phyloP scores from a whole-genome alignment of 2,113 vertebrate genomes.

The Corythornis vintsioides region DNA sequence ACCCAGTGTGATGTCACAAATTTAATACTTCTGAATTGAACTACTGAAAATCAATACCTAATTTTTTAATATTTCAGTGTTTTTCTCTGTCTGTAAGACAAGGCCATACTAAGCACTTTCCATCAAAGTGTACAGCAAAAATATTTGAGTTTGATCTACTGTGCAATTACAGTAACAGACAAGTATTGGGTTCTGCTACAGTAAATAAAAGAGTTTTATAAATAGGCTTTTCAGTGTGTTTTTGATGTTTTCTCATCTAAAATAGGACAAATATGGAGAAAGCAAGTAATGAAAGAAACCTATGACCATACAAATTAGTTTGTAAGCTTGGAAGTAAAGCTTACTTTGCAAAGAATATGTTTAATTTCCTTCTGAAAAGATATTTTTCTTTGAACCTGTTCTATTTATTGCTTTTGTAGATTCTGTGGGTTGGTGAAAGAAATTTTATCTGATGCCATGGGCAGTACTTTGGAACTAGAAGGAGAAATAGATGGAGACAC shows the following conservation, averaged over 20 bases:
- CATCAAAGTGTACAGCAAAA: not conserved
- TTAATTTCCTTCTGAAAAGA: not conserved
- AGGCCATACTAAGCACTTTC: not conserved
- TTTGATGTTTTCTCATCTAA: not conserved
- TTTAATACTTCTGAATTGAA: not conserved
- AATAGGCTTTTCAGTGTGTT: not conserved
- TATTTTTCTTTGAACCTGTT: not conserved
- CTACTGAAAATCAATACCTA: not conserved
- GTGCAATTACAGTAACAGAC: not conserved
- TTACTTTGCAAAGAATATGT: not conserved
- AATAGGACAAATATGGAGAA: not conserved
- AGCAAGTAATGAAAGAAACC: not conserved
- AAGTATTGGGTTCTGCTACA: not conserved
- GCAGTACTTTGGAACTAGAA: constrained; percentile 85
- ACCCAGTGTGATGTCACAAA: not conserved
- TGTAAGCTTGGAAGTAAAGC: not conserved
- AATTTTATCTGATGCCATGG: constrained; percentile 84
- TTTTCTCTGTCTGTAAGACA: not conserved
- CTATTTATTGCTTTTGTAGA: constrained; percentile 71
- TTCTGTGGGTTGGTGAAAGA: constrained; percentile 94
- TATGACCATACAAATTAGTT: not conserved
- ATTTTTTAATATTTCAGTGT: not conserved
- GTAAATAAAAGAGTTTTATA: not conserved
- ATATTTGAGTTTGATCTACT: not conserved
- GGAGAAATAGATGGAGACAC: constrained; percentile 87